Percentiles rank a stretch among this genome's conserved stretches.
Conservation (phyloP, 2,113 vertebrate genomes). For the Paedocypris sp. region DNA sequence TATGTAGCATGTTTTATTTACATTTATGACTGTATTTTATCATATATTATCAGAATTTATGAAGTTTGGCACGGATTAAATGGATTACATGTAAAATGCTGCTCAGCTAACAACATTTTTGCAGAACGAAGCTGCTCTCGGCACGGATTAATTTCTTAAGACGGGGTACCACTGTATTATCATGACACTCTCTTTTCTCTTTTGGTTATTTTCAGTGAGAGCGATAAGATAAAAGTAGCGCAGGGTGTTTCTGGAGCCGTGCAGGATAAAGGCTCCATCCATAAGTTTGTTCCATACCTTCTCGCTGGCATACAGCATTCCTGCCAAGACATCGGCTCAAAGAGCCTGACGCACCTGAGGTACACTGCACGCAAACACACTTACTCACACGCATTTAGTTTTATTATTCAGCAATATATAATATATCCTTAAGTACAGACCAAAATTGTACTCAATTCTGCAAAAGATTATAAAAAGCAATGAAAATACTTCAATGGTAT, state of each 20-base stretch:
- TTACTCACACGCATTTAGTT: neutral
- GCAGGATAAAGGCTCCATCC: constrained; percentile 96
- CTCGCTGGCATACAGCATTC: constrained; percentile 92
- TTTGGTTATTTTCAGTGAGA: constrained; percentile 64
- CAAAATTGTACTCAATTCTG: neutral
- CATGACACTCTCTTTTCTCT: neutral
- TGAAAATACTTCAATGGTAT: too few species aligned
- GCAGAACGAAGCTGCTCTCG: too few species aligned
- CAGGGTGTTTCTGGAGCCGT: constrained; percentile 93
- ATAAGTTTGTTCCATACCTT: constrained; percentile 94
- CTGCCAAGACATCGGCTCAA: constrained; percentile 93
- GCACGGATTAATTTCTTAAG: too few species aligned
- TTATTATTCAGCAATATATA: neutral
- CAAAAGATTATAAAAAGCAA: too few species aligned
- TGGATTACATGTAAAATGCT: too few species aligned
- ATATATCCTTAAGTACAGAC: too few species aligned
- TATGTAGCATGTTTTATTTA: too few species aligned
- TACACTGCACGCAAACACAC: constrained; percentile 40
- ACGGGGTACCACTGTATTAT: too few species aligned
- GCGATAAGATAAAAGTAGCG: constrained; percentile 96
- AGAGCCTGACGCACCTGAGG: constrained; percentile 92
- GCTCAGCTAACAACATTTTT: too few species aligned
- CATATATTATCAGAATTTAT: too few species aligned
- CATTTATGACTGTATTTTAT: too few species aligned
- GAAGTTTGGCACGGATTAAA: too few species aligned